These are phyloP conservation scores for Catostomus latipinnis DNA, from an alignment of 2,797 vertebrate genomes.

Conservation along the genomic window DNA sequence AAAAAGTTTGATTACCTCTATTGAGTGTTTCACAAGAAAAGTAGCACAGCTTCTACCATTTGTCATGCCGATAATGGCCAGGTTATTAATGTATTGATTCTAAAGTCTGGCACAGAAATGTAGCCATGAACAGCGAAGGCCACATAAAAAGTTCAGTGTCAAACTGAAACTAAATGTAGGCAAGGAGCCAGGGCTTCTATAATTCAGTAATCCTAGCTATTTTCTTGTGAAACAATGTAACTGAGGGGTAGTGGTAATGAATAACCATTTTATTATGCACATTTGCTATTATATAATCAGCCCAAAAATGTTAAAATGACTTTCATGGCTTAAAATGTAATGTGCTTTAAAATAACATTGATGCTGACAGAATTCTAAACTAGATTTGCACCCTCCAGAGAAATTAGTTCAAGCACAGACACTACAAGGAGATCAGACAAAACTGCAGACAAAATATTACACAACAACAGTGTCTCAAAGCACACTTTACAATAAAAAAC, in stretches of 20 bases:
- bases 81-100: conserved; percentile 35
- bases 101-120: conserved; percentile 9
- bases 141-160: conserved; percentile 16
- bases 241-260: conserved; percentile 9
- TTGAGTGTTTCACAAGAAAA: conserved; percentile 13
- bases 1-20: conserved; percentile 27
- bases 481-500: too few species aligned
- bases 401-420: too few species aligned
- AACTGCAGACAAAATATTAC: too few species aligned
- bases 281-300: conserved; percentile 9
- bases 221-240: conserved; percentile 12
- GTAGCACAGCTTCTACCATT: conserved; percentile 3
- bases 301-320: conserved; percentile 3
- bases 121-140: conserved; percentile 5
- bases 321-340: background rate
- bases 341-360: too few species aligned
- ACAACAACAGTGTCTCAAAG: too few species aligned
- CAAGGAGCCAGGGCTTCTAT: conserved; percentile 2
- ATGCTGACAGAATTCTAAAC: too few species aligned
- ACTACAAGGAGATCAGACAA: too few species aligned
- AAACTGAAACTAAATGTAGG: background rate
- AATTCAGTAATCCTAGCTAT: conserved; percentile 5
- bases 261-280: conserved; percentile 17
- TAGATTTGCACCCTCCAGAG: too few species aligned
- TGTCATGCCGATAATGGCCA: conserved; percentile 22